Evolutionary conservation across 1,140 invertebrate species (phyloP).

Genomic region (Saccostrea cuccullata): DNA sequence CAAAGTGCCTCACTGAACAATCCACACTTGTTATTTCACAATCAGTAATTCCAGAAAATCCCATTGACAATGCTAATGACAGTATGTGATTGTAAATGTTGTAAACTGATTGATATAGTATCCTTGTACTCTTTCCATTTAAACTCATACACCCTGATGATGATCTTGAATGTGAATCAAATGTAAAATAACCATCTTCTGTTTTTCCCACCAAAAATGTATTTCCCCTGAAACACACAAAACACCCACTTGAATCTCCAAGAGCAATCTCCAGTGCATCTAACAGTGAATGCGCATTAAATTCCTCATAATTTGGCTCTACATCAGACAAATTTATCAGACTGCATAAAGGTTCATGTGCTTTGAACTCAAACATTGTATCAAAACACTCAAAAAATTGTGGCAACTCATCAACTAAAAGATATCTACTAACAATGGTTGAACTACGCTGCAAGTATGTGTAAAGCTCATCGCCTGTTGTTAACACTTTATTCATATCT

Average conservation of each 20-base stretch:
- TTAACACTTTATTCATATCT: constrained; percentile 29
- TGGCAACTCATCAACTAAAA: constrained; percentile 5
- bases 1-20: background rate
- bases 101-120: background rate
- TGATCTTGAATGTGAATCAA: constrained; percentile 32
- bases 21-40: constrained; percentile 21
- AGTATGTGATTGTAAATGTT: background rate
- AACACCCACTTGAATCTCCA: background rate
- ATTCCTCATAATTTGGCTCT: background rate
- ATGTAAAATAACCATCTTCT: background rate
- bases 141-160: background rate
- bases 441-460: background rate
- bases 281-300: background rate
- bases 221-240: constrained; percentile 3
- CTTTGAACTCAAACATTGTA: background rate
- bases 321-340: background rate
- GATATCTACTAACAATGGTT: background rate
- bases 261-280: background rate
- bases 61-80: background rate
- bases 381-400: background rate
- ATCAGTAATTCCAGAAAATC: too few species aligned
- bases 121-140: constrained; percentile 23
- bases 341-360: background rate
- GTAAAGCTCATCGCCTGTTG: constrained; percentile 42
- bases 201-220: constrained; percentile 7